Conservation (phyloP, 2,113 vertebrate genomes). For the Laterallus jamaicensis region DNA sequence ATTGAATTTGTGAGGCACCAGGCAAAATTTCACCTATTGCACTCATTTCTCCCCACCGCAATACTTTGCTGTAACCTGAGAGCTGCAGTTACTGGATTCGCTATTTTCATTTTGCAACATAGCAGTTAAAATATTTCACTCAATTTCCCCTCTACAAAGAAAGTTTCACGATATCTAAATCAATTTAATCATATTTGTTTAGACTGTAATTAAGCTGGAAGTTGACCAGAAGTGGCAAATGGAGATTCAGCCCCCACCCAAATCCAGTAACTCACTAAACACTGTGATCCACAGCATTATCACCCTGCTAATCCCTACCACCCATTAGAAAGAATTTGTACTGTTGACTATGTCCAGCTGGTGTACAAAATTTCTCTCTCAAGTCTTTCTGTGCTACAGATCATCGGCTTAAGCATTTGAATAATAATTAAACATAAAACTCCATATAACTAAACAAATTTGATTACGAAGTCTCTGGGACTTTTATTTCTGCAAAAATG, state of each 20-base stretch:
- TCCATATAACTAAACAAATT: fast-evolving
- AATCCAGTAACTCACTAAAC: background rate
- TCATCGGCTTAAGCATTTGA: background rate
- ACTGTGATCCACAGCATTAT: background rate
- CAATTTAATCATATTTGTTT: background rate
- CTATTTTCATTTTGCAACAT: background rate
- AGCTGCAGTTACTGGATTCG: background rate
- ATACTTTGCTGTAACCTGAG: background rate
- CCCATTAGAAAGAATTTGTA: background rate
- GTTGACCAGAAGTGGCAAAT: background rate
- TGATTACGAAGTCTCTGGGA: background rate
- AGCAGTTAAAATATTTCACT: background rate
- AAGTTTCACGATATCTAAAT: background rate
- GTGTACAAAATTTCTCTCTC: background rate
- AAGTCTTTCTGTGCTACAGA: background rate
- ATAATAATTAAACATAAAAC: background rate
- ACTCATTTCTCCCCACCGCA: background rate
- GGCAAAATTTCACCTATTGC: background rate
- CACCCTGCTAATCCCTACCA: background rate
- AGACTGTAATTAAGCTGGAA: background rate
- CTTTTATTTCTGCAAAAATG: background rate
- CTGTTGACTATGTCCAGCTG: background rate
- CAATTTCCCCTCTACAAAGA: background rate
- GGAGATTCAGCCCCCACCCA: background rate
- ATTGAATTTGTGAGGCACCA: background rate